These are phyloP conservation scores for Melieria crassipennis DNA, from an alignment of 2,888 invertebrate genomes.

Conservation along the genomic window DNA sequence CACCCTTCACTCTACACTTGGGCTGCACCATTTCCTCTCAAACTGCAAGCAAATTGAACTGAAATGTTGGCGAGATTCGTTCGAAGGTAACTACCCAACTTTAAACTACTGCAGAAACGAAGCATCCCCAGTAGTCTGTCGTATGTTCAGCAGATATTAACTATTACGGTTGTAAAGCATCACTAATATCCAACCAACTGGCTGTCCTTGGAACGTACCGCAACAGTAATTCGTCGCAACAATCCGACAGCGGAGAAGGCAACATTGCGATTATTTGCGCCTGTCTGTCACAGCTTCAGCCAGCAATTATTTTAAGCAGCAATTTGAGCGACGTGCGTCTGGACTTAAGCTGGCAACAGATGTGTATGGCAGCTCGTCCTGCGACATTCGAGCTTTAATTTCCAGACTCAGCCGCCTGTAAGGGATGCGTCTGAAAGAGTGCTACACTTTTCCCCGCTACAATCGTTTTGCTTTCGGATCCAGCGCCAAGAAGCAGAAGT, in stretches of 20 bases:
- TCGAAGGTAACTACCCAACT: no score
- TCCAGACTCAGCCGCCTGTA: background rate
- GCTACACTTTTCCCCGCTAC: conserved; percentile 31
- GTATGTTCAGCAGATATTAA: no score
- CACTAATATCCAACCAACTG: no score
- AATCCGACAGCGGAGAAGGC: no score
- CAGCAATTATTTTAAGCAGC: conserved; percentile 43
- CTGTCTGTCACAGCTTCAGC: conserved; percentile 43
- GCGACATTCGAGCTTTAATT: background rate
- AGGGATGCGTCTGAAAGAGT: conserved; percentile 33
- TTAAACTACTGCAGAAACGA: no score
- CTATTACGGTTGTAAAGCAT: no score
- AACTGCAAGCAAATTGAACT: no score
- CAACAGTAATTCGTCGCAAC: no score
- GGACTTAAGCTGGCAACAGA: conserved; percentile 57
- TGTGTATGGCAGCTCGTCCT: conserved; percentile 54
- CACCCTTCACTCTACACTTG: background rate
- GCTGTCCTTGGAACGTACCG: no score
- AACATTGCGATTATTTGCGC: conserved; percentile 44
- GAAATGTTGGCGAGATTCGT: no score
- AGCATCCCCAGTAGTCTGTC: no score
- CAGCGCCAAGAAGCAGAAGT: conserved; percentile 31
- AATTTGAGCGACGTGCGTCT: conserved; percentile 37
- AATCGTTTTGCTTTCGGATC: conserved; percentile 1
- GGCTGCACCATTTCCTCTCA: no score